Conservation (phyloP, 2,888 invertebrate genomes). For the Neria commutata region DNA sequence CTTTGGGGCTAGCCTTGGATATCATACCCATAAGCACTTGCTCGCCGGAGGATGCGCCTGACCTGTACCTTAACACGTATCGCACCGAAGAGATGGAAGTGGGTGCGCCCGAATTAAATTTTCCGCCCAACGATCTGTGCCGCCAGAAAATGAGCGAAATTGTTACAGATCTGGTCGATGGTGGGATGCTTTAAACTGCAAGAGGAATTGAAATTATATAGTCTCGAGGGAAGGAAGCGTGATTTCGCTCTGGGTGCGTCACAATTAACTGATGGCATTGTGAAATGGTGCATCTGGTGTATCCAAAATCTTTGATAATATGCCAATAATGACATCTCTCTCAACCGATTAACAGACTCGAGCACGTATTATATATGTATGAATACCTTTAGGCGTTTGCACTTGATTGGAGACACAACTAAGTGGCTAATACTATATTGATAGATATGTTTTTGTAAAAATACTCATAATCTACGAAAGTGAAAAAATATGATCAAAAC, state of each 20-base stretch:
- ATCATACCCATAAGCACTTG: conserved; percentile 76
- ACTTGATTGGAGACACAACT: too few species aligned
- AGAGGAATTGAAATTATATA: neutral
- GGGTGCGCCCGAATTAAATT: conserved; percentile 58
- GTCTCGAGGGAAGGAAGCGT: neutral
- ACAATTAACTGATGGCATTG: too few species aligned
- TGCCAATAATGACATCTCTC: too few species aligned
- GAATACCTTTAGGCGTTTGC: too few species aligned
- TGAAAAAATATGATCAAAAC: too few species aligned
- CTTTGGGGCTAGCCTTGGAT: conserved; percentile 72
- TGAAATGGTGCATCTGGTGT: too few species aligned
- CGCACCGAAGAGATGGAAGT: conserved; percentile 51
- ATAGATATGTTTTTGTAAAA: too few species aligned
- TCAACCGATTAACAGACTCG: too few species aligned
- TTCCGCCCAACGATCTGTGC: conserved; percentile 67
- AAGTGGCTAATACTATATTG: too few species aligned
- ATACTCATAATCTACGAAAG: too few species aligned
- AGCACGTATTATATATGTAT: too few species aligned
- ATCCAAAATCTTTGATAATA: too few species aligned
- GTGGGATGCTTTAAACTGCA: conserved; percentile 64
- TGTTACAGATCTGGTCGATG: conserved; percentile 71
- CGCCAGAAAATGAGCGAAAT: conserved; percentile 73
- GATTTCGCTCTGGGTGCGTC: neutral
- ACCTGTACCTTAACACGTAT: conserved; percentile 65
- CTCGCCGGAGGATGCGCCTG: conserved; percentile 74